Evolutionary conservation across 2,113 vertebrate genomes (phyloP), one percentile per base, ranked within the genome.

Genomic region (Recurvirostra avosetta): DNA sequence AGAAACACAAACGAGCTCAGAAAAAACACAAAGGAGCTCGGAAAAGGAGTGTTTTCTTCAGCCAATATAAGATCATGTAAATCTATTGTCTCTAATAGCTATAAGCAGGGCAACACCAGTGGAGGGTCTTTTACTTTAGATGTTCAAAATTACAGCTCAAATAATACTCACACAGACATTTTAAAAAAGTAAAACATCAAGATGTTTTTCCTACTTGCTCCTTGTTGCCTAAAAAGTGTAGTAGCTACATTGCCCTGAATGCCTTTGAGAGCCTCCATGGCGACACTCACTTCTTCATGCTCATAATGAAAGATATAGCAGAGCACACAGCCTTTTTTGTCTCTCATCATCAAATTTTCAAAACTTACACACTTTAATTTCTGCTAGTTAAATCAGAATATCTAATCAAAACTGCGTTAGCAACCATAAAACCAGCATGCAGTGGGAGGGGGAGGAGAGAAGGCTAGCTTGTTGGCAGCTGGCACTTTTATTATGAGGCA

Each of bases 301-400:
- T 61, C 10, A 11, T 29, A 62, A 55, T 19, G 61, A 56, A 82
- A 56, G 71, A 26, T 6, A 43, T 0, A 78, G 77, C 36, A 85
- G 19, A 41, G 40, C 45, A 38, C 1, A 4, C 49, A 38, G 67
- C 32, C 15, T 20, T 45, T 86, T 92, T 76, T 80, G 68, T 66
- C 67, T 71, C 66, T 50, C 71, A 26, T 36, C 5, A 3, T 30
- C 30, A 55, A 68, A 82, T 73, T 70, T 87, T 41, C 61, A 40
- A 77, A 94, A 95, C 67, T 91, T 66, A 68, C 63, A 43, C 58
- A 56, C 43, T 41, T 67, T n/a, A 77, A 96, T 94, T 91, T 75
- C 86, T 95, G 56, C 81, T 67, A 80, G 55, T 94, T 90, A 86
- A 83, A 94, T 10, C 20, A 3, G 87, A 90, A 80, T 53, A 83